Conservation (phyloP, 2,797 vertebrate genomes). For the Chrosomus eos region DNA sequence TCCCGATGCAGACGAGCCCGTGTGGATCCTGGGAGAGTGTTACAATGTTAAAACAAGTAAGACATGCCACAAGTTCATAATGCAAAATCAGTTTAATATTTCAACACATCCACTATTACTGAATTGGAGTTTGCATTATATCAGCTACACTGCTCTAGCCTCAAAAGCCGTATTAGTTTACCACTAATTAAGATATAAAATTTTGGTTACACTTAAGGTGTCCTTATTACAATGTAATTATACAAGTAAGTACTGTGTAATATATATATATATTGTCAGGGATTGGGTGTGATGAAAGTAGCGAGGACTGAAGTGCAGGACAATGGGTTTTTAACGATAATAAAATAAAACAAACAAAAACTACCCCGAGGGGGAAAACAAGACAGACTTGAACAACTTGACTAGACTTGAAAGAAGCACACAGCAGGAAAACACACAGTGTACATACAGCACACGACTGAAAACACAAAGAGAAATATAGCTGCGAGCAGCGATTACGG, state of each 20-base stretch:
- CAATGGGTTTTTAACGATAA: too few relatives aligned
- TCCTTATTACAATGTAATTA: neutral
- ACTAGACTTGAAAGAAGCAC: too few relatives aligned
- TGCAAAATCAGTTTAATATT: neutral
- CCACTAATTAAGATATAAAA: neutral
- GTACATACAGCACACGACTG: too few relatives aligned
- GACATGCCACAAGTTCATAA: neutral
- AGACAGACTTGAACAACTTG: too few relatives aligned
- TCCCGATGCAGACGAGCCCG: slow-evolving; percentile 83
- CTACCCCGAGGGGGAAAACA: too few relatives aligned
- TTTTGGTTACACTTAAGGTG: neutral
- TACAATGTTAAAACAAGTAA: slow-evolving; percentile 84
- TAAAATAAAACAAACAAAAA: too few relatives aligned
- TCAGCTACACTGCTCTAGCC: neutral
- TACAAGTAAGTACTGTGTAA: neutral
- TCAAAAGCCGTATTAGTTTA: neutral
- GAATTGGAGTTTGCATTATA: neutral
- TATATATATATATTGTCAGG: too few relatives aligned
- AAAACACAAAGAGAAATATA: too few relatives aligned
- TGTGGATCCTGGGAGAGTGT: slow-evolving; percentile 85
- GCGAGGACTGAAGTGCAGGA: too few relatives aligned
- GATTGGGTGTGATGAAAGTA: too few relatives aligned
- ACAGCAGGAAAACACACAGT: too few relatives aligned
- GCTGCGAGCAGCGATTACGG: too few relatives aligned
- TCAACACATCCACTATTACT: neutral